Percentiles rank a stretch among this genome's conserved stretches.
phyloP scores from a whole-genome alignment of 2,797 vertebrate genomes.

The Gephyroberyx darwinii region DNA sequence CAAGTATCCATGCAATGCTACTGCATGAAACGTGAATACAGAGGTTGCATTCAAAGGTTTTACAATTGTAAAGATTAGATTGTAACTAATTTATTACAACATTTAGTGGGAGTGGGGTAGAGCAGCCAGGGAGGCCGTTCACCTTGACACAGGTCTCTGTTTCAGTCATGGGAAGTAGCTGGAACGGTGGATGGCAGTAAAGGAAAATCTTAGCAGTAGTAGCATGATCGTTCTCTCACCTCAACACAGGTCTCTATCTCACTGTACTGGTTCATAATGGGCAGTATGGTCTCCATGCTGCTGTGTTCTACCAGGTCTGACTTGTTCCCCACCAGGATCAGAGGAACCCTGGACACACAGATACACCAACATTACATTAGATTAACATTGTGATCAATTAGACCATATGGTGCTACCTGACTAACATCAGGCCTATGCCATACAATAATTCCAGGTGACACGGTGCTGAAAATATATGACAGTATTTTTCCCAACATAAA shows the following conservation, averaged over 20 bases:
- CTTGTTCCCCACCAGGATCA: conserved; percentile 97
- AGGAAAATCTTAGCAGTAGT: background rate
- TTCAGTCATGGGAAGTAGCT: too few species aligned
- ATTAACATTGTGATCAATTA: background rate
- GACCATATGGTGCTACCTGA: background rate
- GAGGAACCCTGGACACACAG: conserved; percentile 85
- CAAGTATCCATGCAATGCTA: background rate
- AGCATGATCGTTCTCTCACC: conserved; percentile 77
- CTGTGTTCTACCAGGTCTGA: conserved; percentile 96
- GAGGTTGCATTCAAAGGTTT: background rate
- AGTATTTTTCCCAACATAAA: too few species aligned
- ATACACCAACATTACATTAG: background rate
- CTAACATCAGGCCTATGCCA: too few species aligned
- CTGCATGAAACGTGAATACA: background rate
- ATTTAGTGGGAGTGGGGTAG: too few species aligned
- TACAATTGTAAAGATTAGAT: too few species aligned
- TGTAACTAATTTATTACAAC: too few species aligned
- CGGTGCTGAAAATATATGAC: too few species aligned
- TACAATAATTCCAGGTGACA: too few species aligned
- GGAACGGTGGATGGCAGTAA: background rate
- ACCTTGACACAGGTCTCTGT: too few species aligned
- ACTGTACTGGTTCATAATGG: conserved; percentile 96
- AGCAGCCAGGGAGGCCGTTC: too few species aligned
- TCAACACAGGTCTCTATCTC: conserved; percentile 98
- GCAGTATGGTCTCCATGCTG: conserved; percentile 97